Evolutionary conservation across 2,113 vertebrate genomes (phyloP).

Genomic region (Oreochromis aureus): DNA sequence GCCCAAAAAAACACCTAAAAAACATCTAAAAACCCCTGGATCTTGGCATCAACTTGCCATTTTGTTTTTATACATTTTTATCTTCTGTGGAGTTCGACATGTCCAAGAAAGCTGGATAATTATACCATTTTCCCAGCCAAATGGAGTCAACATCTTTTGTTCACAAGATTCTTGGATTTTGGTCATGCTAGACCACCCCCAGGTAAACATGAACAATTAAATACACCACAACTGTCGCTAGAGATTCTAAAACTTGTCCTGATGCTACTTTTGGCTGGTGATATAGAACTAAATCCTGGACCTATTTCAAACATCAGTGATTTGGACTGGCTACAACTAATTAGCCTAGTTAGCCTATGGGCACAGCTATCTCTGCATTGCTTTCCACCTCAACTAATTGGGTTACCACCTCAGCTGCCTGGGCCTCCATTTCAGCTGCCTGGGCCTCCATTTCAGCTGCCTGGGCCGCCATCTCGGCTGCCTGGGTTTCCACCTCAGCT

Average conservation of each 20-base stretch:
- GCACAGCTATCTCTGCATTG: neutral
- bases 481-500: neutral
- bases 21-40: neutral
- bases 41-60: neutral
- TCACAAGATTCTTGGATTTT: neutral
- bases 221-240: rapidly evolving
- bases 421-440: too few relatives aligned
- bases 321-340: neutral
- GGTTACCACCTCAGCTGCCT: rapidly evolving
- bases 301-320: neutral
- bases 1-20: neutral
- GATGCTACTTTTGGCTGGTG: neutral
- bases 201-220: neutral
- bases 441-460: rapidly evolving
- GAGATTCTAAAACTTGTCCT: neutral
- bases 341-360: neutral
- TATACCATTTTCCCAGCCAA: neutral
- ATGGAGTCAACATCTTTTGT: neutral
- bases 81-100: neutral
- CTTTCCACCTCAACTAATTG: neutral
- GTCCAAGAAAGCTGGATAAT: neutral
- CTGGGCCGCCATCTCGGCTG: too few relatives aligned
- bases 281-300: neutral
- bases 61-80: neutral
- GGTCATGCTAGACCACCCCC: neutral